Evolutionary conservation across 2,113 vertebrate species (phyloP), one percentile per base, ranked within the genome.

Genomic region (Bujurquina vittata): DNA sequence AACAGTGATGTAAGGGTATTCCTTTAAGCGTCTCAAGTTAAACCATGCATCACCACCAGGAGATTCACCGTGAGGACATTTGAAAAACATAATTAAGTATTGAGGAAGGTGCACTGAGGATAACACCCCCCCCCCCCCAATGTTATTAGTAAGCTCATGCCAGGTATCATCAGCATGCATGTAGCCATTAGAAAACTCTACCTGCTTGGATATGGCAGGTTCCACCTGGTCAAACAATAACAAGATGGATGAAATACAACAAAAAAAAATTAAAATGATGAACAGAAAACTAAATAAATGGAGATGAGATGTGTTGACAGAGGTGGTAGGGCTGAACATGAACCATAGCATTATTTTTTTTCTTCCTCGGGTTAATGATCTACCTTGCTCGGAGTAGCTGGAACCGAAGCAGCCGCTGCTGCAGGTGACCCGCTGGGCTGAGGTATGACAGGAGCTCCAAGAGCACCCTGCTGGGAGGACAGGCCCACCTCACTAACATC

Each of bases 321-420:
- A 58, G 3, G 5, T 35, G 4, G 40, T 7, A 31, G 14, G 17
- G 54, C 12, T 72, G 49, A 46, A 43, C 17, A 22, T 57, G 9
- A 40, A 72, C 4, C 4, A 12, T 6, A 52, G 5, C 29, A 52
- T 52, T 23, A n/a, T 33, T 35, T 0, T 61, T 29, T 35, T 18
- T 4, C 0, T 31, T 72, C 4, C 56, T 54, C 9, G 14, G 10
- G 8, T 52, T 35, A 69, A 40, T 14, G 3, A 4, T 93, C 94
- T 89, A 99, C 98, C 97, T 99, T 99, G 79, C 96, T 98, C 1
- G 96, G 94, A 0, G 96, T 96, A 1, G 94, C 94, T 0, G 95
- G 92, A 0, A 94, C 91, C 0, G 91, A 90, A 1, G 95, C 91
- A 67, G 95, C 94, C 0, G 94, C 86, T 75, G 95, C 94, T 0